phyloP scores from a whole-genome alignment of 2,888 invertebrate genomes.

The Incurvaria masculella region DNA sequence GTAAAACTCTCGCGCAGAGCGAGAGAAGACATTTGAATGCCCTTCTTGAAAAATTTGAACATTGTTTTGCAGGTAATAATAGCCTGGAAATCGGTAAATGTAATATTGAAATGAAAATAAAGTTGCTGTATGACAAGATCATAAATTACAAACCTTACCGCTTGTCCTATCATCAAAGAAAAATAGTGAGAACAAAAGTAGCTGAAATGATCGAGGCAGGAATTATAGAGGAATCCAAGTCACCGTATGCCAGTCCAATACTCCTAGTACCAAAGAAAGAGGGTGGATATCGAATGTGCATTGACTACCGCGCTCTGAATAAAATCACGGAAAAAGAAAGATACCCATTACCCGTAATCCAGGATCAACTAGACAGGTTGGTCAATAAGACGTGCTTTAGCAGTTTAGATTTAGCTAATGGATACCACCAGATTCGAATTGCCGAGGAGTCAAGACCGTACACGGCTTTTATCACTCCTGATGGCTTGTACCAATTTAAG shows the following conservation, averaged over 20 bases:
- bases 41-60: not conserved
- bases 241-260: conserved; percentile 5
- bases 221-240: conserved; percentile 8
- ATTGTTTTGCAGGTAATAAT: not conserved
- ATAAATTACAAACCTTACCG: conserved; percentile 12
- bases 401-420: conserved; percentile 11
- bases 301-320: conserved; percentile 13
- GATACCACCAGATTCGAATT: conserved; percentile 14
- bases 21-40: too few species aligned
- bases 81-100: conserved; percentile 1
- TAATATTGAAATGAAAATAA: conserved; percentile 10
- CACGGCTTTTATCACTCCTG: conserved; percentile 11
- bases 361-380: conserved; percentile 10
- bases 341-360: conserved; percentile 11
- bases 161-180: conserved; percentile 9
- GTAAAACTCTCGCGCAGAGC: too few species aligned
- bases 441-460: not conserved
- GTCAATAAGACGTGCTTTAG: conserved; percentile 7
- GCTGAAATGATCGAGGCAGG: conserved; percentile 5
- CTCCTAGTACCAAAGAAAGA: conserved; percentile 12
- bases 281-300: conserved; percentile 12
- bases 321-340: conserved; percentile 12
- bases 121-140: conserved; percentile 8
- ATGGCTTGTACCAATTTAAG: conserved; percentile 11
- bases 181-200: conserved; percentile 6